Conservation (phyloP, 2,113 vertebrate genomes). For the Barnardius zonarius region DNA sequence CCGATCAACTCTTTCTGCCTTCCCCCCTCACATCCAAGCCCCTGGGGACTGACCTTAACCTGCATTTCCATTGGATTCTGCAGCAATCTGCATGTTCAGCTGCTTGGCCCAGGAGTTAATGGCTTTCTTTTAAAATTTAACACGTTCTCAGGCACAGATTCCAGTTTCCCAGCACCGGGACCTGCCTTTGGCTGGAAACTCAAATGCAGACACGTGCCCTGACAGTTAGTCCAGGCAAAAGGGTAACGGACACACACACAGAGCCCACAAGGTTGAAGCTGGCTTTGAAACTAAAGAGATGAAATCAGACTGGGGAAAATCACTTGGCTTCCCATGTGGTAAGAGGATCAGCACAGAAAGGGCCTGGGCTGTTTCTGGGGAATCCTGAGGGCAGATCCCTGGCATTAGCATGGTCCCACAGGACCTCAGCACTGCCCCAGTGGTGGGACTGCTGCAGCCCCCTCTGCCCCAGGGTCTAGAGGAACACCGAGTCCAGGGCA, state of each 20-base stretch:
- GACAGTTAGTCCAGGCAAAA: neutral
- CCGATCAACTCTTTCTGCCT: neutral
- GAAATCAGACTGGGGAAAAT: neutral
- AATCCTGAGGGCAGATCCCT: neutral
- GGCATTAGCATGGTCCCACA: neutral
- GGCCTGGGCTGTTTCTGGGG: neutral
- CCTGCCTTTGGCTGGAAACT: neutral
- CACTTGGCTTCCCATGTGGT: neutral
- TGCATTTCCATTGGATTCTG: neutral
- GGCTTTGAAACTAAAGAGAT: neutral
- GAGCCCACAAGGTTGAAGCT: neutral
- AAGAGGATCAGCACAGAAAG: neutral
- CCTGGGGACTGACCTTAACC: slow-evolving; percentile 13
- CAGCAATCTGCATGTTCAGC: slow-evolving; percentile 33
- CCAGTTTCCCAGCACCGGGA: neutral
- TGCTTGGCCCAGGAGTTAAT: slow-evolving; percentile 25
- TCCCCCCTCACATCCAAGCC: neutral
- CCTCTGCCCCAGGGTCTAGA: neutral
- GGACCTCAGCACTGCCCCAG: neutral
- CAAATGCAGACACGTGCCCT: neutral
- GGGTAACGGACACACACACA: neutral
- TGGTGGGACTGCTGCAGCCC: neutral
- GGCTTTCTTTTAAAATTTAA: slow-evolving; percentile 65
- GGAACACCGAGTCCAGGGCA: neutral
- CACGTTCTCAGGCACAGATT: neutral